phyloP scores from a whole-genome alignment of 1,140 invertebrate species.

The Chelonus insularis region DNA sequence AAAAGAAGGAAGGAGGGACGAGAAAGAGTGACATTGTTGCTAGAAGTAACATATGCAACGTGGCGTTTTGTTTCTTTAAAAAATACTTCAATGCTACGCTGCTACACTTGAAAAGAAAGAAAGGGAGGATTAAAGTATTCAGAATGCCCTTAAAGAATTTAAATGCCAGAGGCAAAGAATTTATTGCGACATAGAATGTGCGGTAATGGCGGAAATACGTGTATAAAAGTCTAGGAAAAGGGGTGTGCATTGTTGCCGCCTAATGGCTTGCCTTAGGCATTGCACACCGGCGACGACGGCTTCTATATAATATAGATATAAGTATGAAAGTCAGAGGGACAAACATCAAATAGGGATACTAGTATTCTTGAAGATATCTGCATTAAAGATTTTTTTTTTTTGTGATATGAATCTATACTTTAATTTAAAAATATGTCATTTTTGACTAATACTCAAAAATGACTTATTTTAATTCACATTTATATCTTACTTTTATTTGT shows the following conservation, averaged over 20 bases:
- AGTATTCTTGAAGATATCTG: background rate
- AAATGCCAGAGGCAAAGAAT: conserved; percentile 50
- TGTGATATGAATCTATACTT: too few relatives aligned
- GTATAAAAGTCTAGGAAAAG: conserved; percentile 51
- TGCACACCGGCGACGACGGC: conserved; percentile 25
- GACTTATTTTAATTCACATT: too few relatives aligned
- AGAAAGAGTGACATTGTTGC: too few relatives aligned
- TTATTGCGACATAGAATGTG: conserved; percentile 51
- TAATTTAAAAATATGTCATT: too few relatives aligned
- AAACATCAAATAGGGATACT: conserved; percentile 24
- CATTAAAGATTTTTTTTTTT: too few relatives aligned
- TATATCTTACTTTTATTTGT: too few relatives aligned
- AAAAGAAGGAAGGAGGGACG: too few relatives aligned
- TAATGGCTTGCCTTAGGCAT: conserved; percentile 46
- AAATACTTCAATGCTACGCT: conserved; percentile 25
- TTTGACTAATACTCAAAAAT: too few relatives aligned
- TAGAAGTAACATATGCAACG: background rate
- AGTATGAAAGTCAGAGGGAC: background rate
- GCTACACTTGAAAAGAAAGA: background rate
- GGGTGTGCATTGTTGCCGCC: conserved; percentile 50
- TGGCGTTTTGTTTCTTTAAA: background rate
- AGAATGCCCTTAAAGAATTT: conserved; percentile 50
- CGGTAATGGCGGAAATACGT: conserved; percentile 50
- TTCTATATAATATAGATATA: conserved; percentile 8
- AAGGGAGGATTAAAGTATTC: conserved; percentile 38